These are phyloP conservation scores for Serranus cabrilla DNA, from an alignment of 2,797 vertebrate species.

Conservation along the genomic window DNA sequence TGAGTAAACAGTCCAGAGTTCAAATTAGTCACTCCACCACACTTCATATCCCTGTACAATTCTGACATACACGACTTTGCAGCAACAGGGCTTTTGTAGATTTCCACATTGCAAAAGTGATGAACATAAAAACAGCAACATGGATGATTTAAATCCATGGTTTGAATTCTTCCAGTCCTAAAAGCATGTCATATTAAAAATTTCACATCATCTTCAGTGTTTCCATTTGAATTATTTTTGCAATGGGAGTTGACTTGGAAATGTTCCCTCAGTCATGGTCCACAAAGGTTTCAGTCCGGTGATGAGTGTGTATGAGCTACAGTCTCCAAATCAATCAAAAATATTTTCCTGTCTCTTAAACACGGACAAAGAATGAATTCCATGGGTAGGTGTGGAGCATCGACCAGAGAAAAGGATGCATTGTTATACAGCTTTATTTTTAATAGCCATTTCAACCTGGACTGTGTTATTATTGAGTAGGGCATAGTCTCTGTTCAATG, in stretches of 20 bases:
- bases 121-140: neutral
- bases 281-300: constrained; percentile 17
- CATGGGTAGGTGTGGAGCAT: constrained; percentile 19
- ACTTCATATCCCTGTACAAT: neutral
- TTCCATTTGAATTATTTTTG: constrained; percentile 37
- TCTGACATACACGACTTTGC: neutral
- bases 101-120: constrained; percentile 7
- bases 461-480: constrained; percentile 23
- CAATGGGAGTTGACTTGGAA: constrained; percentile 5
- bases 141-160: constrained; percentile 2
- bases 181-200: constrained; percentile 2
- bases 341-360: constrained; percentile 10
- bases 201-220: constrained; percentile 6
- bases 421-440: constrained; percentile 28
- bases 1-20: constrained; percentile 55
- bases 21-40: neutral
- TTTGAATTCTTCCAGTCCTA: constrained; percentile 6
- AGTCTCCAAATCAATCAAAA: constrained; percentile 23
- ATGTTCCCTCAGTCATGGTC: constrained; percentile 1
- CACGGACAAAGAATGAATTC: constrained; percentile 4
- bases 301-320: constrained; percentile 13
- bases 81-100: neutral
- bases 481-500: constrained; percentile 16
- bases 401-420: constrained; percentile 10
- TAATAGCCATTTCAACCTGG: constrained; percentile 27